phyloP scores from a whole-genome alignment of 2,797 vertebrate genomes.

The Hipposideros larvatus region DNA sequence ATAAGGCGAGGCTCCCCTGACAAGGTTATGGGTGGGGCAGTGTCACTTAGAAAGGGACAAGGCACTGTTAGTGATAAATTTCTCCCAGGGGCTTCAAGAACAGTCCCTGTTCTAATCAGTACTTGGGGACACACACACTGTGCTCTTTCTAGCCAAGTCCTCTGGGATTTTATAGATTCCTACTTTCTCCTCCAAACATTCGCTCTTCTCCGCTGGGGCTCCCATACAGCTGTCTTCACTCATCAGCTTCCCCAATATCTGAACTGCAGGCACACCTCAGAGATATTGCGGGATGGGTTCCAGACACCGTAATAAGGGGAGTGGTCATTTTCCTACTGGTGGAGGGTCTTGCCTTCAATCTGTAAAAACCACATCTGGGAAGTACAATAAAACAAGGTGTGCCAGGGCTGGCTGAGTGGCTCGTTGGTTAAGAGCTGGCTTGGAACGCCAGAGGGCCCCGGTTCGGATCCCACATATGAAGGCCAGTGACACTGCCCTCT shows the following conservation, averaged over 20 bases:
- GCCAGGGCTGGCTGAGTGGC: too few relatives aligned
- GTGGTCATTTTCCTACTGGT: neutral
- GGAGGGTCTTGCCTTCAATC: neutral
- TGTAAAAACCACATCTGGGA: neutral
- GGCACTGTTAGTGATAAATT: neutral
- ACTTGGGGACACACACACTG: neutral
- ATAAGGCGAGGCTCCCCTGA: neutral
- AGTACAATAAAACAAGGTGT: neutral
- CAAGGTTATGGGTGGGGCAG: neutral
- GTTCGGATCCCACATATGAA: too few relatives aligned
- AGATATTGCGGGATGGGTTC: neutral
- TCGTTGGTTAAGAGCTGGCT: too few relatives aligned
- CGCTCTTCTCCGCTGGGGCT: neutral
- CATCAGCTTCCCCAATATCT: neutral
- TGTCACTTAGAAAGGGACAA: neutral
- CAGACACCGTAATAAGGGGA: neutral
- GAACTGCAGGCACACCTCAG: neutral
- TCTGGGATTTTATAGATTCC: neutral
- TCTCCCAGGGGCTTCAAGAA: neutral
- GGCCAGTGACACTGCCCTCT: too few relatives aligned
- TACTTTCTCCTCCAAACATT: neutral
- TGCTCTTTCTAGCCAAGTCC: neutral
- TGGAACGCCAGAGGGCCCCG: too few relatives aligned
- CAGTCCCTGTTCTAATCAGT: neutral
- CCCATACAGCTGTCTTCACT: neutral